These are phyloP conservation scores for Cyprinus carpio DNA, from an alignment of 2,113 vertebrate species.

Conservation along the genomic window DNA sequence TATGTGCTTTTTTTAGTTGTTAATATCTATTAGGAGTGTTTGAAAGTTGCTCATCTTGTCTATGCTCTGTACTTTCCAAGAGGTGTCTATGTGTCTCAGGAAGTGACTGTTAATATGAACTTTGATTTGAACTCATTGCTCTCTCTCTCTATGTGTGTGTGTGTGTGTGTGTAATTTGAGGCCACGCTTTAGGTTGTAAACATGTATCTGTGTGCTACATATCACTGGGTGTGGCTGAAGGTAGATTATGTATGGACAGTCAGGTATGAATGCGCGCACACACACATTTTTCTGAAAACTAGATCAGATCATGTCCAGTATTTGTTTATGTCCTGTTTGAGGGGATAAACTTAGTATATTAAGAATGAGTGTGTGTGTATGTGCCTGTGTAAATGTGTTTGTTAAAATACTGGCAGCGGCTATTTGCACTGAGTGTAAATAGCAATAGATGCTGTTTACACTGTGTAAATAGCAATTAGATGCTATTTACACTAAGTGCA, in stretches of 20 bases:
- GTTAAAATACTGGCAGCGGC: neutral
- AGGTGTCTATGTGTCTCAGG: neutral
- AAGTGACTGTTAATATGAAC: slow-evolving; percentile 62
- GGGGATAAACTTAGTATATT: neutral
- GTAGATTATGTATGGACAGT: neutral
- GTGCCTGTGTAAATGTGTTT: neutral
- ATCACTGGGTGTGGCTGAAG: slow-evolving; percentile 61
- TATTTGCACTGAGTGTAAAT: no score
- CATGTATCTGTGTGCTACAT: slow-evolving; percentile 24
- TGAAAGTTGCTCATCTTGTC: neutral
- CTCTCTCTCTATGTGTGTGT: neutral
- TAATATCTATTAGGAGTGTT: neutral
- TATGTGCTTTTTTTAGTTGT: neutral
- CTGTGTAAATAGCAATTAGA: no score
- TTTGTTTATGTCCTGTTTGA: neutral
- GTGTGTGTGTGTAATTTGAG: neutral
- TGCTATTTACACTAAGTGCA: no score
- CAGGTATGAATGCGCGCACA: neutral
- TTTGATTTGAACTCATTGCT: slow-evolving; percentile 13
- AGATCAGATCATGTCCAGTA: neutral
- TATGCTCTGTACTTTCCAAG: neutral
- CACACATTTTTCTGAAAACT: neutral
- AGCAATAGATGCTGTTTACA: no score
- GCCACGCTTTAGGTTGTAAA: slow-evolving; percentile 56
- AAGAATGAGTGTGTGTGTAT: neutral